These are phyloP conservation scores for Oreohelix idahoensis DNA, from an alignment of 1,140 invertebrate genomes.

Conservation along the genomic window DNA sequence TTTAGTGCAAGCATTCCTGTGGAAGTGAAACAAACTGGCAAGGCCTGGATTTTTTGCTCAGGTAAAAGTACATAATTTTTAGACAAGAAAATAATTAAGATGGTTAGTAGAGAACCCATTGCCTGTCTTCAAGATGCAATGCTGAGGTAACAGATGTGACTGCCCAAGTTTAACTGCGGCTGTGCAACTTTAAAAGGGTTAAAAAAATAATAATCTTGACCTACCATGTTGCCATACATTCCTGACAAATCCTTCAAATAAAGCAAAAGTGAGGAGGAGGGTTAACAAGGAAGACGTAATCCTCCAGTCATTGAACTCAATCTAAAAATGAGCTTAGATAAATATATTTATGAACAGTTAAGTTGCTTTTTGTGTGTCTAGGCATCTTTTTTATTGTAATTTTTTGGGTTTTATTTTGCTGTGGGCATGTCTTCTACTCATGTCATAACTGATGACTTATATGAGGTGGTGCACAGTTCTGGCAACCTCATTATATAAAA, in stretches of 20 bases:
- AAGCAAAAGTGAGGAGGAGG: not conserved
- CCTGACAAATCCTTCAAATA: constrained; percentile 33
- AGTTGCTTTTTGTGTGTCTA: no score
- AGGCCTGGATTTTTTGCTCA: not conserved
- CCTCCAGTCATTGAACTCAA: no score
- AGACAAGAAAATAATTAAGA: not conserved
- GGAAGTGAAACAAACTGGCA: not conserved
- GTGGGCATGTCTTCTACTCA: no score
- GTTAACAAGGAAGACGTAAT: no score
- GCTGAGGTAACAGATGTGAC: not conserved
- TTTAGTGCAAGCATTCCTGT: not conserved
- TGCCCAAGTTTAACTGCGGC: not conserved
- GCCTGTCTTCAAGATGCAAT: not conserved
- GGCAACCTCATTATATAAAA: no score
- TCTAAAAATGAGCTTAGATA: no score
- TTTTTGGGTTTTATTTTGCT: no score
- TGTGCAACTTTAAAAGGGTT: not conserved
- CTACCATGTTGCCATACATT: constrained; percentile 37
- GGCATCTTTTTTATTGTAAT: no score
- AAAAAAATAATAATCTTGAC: constrained; percentile 19
- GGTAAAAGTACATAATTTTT: no score
- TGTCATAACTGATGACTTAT: no score
- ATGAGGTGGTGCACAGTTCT: no score
- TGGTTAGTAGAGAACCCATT: not conserved
- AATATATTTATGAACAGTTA: no score